These are phyloP conservation scores for Agrilus cyanescens DNA, from an alignment of 2,888 invertebrate species.

Conservation along the genomic window DNA sequence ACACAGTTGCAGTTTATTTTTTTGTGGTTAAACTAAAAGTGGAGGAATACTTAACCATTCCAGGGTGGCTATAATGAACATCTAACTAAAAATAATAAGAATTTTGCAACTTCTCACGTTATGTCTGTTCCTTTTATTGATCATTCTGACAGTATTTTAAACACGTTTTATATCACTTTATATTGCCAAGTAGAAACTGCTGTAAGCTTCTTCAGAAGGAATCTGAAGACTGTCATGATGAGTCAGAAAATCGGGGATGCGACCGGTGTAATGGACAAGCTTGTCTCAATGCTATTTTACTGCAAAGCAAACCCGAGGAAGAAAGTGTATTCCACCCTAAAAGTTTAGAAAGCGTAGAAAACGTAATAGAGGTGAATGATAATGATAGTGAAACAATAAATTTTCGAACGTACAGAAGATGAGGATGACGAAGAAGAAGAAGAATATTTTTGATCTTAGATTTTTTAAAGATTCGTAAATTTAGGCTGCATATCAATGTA, in stretches of 20 bases:
- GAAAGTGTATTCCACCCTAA: slow-evolving; percentile 6
- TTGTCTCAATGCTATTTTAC: slow-evolving; percentile 6
- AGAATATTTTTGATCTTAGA: slow-evolving; percentile 4
- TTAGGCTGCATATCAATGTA: no score
- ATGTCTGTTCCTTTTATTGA: slow-evolving; percentile 9
- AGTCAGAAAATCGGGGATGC: slow-evolving; percentile 23
- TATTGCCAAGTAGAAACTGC: slow-evolving; percentile 12
- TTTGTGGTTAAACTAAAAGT: slow-evolving; percentile 20
- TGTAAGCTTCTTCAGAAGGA: slow-evolving; percentile 8
- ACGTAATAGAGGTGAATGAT: slow-evolving; percentile 2
- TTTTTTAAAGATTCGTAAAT: no score
- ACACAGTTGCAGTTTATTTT: neutral
- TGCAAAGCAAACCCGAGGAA: slow-evolving; percentile 7
- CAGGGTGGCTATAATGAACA: slow-evolving; percentile 26
- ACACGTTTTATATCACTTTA: slow-evolving; percentile 18
- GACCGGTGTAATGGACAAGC: no score
- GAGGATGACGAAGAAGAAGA: slow-evolving; percentile 8
- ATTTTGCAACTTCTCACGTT: slow-evolving; percentile 13
- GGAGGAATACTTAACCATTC: slow-evolving; percentile 19
- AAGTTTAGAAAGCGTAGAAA: slow-evolving; percentile 8
- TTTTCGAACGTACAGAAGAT: slow-evolving; percentile 6
- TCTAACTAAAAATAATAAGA: slow-evolving; percentile 17
- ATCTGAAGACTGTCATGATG: slow-evolving; percentile 12
- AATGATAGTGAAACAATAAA: slow-evolving; percentile 7
- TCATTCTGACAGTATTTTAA: slow-evolving; percentile 9